Conservation (phyloP, 2,797 vertebrate species). For the Scleropages formosus region DNA sequence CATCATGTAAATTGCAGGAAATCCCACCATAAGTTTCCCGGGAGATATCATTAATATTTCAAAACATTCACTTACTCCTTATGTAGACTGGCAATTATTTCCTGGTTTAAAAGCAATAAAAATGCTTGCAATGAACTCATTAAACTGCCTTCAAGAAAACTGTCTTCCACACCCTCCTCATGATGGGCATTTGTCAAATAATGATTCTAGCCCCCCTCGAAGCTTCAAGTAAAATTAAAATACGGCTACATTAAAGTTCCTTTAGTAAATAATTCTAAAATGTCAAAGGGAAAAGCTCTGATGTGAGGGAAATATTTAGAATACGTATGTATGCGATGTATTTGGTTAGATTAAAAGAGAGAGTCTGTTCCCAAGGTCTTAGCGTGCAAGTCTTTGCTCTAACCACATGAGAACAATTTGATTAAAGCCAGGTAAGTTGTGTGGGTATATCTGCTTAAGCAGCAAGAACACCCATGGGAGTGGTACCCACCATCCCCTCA, state of each 20-base stretch:
- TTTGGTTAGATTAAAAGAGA: background rate
- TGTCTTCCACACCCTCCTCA: background rate
- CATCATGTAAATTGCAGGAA: background rate
- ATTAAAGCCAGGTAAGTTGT: background rate
- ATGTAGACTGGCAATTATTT: constrained; percentile 2
- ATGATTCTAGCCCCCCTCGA: background rate
- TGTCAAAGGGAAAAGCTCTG: background rate
- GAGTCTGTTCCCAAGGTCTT: background rate
- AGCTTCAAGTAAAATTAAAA: background rate
- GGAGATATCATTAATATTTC: background rate
- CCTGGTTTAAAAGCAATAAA: background rate
- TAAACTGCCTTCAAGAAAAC: background rate
- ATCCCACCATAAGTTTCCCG: background rate
- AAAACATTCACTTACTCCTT: background rate
- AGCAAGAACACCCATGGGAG: background rate
- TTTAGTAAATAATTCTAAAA: constrained; percentile 10
- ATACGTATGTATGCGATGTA: background rate
- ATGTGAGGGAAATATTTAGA: background rate
- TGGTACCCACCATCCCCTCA: background rate
- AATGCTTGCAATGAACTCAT: background rate
- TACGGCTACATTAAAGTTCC: background rate
- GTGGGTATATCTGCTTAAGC: background rate
- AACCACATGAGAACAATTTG: background rate
- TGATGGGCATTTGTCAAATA: background rate
- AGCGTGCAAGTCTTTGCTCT: background rate